Percentiles rank a stretch among this genome's conserved stretches.
phyloP scores from a whole-genome alignment of 2,888 invertebrate species.

The Autographa gamma region DNA sequence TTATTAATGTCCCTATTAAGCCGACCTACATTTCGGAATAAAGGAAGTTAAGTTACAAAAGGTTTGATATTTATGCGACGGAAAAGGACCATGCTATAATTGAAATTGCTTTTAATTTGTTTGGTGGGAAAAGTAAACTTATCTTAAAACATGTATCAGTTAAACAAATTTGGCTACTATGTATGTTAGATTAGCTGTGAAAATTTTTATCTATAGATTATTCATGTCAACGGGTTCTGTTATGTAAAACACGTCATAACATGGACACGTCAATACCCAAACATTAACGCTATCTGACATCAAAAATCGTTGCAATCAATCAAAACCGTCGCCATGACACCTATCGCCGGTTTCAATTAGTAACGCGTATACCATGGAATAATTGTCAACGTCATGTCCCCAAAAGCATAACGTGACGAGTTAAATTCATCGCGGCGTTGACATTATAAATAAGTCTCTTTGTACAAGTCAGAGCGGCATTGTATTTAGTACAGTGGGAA shows the following conservation, averaged over 20 bases:
- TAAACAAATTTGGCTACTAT: neutral
- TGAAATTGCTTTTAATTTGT: neutral
- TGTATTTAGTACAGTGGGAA: slow-evolving; percentile 61
- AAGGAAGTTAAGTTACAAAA: neutral
- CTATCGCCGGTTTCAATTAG: slow-evolving; percentile 51
- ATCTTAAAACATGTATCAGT: neutral
- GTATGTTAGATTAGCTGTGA: neutral
- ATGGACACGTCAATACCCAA: slow-evolving; percentile 21
- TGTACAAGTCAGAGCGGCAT: slow-evolving; percentile 51
- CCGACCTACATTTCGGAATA: neutral
- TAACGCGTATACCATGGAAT: slow-evolving; percentile 23
- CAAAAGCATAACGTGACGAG: slow-evolving; percentile 39
- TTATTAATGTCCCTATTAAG: slow-evolving; percentile 17
- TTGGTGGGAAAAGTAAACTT: neutral
- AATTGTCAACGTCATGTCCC: slow-evolving; percentile 41
- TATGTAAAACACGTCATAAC: slow-evolving; percentile 17
- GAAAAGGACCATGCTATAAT: neutral
- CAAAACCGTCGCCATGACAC: slow-evolving; percentile 46
- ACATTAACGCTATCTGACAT: slow-evolving; percentile 44
- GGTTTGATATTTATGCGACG: neutral
- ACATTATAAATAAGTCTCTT: slow-evolving; percentile 55
- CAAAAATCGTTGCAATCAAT: slow-evolving; percentile 53
- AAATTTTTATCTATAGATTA: neutral
- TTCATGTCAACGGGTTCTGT: neutral
- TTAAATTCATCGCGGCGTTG: slow-evolving; percentile 49